Conservation (phyloP, 2,797 vertebrate species). For the Leucoraja ocellata region DNA sequence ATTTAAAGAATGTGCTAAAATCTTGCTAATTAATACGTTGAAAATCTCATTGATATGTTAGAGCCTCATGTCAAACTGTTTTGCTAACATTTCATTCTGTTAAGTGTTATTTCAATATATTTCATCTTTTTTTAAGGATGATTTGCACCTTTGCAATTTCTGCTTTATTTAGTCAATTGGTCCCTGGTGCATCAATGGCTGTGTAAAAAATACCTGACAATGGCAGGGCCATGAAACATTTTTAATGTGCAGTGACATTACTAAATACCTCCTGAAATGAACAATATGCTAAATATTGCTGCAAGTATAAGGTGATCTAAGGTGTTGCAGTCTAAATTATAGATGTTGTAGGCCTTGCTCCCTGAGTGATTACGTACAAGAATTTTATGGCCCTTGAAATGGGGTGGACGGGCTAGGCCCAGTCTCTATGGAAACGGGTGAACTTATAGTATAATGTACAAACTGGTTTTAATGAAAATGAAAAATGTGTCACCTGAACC, state of each 20-base stretch:
- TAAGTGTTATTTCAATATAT: background rate
- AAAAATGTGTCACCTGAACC: background rate
- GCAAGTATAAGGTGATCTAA: background rate
- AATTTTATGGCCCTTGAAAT: background rate
- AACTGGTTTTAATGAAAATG: background rate
- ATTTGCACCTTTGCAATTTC: background rate
- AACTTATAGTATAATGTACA: background rate
- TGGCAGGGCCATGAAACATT: background rate
- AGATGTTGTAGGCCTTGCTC: background rate
- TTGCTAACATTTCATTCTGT: background rate
- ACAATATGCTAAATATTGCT: background rate
- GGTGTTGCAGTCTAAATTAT: background rate
- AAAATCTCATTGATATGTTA: background rate
- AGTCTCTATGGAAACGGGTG: background rate
- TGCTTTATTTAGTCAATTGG: background rate
- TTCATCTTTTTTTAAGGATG: background rate
- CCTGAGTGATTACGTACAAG: background rate
- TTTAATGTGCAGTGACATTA: background rate
- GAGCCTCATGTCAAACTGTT: background rate
- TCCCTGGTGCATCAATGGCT: background rate
- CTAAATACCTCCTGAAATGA: background rate
- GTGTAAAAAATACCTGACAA: background rate
- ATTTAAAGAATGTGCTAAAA: background rate
- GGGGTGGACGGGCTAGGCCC: background rate
- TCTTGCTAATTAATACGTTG: background rate